Conservation (phyloP, 1,140 invertebrate species). For the Pissodes strobi region DNA sequence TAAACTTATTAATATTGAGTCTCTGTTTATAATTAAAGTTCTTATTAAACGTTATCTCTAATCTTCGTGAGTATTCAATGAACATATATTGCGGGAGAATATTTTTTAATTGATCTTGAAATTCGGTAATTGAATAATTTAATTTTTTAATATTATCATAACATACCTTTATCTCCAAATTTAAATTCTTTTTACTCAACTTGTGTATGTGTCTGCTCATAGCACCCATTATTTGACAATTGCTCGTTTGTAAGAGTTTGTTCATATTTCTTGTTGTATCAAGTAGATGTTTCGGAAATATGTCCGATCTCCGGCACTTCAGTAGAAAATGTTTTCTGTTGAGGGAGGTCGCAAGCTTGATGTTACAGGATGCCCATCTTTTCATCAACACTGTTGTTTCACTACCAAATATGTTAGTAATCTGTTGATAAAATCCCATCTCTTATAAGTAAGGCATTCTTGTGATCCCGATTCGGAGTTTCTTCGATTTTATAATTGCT, state of each 20-base stretch:
- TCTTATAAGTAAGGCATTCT: too few relatives aligned
- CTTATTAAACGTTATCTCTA: not conserved
- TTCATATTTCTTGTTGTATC: not conserved
- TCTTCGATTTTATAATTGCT: too few relatives aligned
- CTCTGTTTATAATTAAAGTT: conserved; percentile 14
- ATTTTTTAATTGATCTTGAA: not conserved
- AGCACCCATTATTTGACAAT: not conserved
- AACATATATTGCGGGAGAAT: not conserved
- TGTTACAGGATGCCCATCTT: not conserved
- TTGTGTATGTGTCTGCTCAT: not conserved
- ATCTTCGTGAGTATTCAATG: not conserved
- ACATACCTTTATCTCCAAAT: not conserved
- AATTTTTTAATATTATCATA: not conserved
- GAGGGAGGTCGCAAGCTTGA: not conserved
- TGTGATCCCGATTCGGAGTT: too few relatives aligned
- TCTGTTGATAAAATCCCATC: too few relatives aligned
- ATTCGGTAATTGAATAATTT: not conserved
- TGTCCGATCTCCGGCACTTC: not conserved
- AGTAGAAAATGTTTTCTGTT: not conserved
- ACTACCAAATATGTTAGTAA: too few relatives aligned
- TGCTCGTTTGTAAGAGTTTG: not conserved
- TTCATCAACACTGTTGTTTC: too few relatives aligned
- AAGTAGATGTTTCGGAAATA: not conserved
- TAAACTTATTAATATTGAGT: conserved; percentile 6
- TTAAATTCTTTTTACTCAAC: not conserved